Conservation (phyloP, 2,113 vertebrate species). For the Apaloderma vittatum region DNA sequence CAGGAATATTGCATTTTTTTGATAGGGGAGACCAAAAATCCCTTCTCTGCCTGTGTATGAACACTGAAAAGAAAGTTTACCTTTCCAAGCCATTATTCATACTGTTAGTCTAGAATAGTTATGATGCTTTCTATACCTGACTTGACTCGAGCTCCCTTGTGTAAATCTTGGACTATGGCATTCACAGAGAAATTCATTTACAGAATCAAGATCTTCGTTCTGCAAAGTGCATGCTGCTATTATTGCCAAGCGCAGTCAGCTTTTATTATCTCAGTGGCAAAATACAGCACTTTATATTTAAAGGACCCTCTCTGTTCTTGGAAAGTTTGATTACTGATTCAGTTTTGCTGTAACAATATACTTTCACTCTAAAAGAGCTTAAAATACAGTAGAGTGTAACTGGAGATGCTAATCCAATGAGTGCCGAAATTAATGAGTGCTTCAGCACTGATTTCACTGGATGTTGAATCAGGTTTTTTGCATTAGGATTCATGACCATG, state of each 20-base stretch:
- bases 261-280: neutral
- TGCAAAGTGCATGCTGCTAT: neutral
- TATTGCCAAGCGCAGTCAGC: neutral
- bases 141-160: neutral
- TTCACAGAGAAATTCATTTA: neutral
- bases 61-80: neutral
- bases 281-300: neutral
- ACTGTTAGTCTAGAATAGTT: neutral
- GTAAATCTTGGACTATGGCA: neutral
- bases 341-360: neutral
- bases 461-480: neutral
- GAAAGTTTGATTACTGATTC: neutral
- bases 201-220: neutral
- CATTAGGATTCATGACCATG: neutral
- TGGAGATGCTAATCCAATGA: accelerated
- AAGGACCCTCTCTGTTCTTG: neutral
- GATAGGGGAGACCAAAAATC: neutral
- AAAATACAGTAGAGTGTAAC: neutral
- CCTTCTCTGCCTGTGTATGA: neutral
- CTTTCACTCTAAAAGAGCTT: neutral
- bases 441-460: neutral
- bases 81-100: neutral
- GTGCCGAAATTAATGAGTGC: neutral
- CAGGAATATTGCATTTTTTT: neutral
- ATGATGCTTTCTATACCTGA: neutral